These are phyloP conservation scores for Sorex maritimensis DNA, from an alignment of 2,797 vertebrate genomes.

Conservation along the genomic window DNA sequence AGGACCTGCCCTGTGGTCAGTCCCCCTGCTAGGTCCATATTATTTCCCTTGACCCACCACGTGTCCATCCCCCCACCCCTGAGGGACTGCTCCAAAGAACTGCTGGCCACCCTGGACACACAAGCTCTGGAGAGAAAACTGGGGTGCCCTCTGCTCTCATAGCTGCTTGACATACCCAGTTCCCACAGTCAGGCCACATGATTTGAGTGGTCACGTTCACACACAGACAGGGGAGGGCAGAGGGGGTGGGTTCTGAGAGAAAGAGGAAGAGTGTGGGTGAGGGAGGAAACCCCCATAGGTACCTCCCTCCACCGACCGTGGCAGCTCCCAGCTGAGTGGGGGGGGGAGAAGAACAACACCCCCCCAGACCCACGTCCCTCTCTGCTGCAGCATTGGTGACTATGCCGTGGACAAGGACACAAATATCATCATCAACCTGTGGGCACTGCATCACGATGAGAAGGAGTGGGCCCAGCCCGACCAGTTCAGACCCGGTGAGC, in stretches of 20 bases:
- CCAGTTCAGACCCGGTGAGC: slow-evolving; percentile 95
- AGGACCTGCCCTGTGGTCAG: too few species aligned
- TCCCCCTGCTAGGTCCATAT: too few species aligned
- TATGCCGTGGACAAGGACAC: slow-evolving; percentile 94
- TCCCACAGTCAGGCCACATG: too few species aligned
- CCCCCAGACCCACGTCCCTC: neutral
- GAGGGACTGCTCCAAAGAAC: neutral
- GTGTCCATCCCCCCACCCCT: neutral
- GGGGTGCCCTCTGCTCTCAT: too few species aligned
- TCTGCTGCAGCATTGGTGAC: slow-evolving; percentile 93
- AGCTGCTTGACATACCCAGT: too few species aligned
- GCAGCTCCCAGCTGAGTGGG: neutral
- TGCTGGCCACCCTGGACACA: neutral
- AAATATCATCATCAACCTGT: slow-evolving; percentile 95
- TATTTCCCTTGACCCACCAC: neutral
- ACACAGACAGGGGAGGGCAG: too few species aligned
- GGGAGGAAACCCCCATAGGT: neutral
- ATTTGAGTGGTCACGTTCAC: too few species aligned
- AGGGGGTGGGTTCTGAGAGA: slow-evolving; percentile 5
- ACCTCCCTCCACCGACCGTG: too few species aligned
- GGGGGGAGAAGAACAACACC: neutral
- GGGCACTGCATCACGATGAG: slow-evolving; percentile 96
- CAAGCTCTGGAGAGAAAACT: neutral
- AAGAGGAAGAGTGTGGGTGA: neutral
- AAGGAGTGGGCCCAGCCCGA: slow-evolving; percentile 95